These are phyloP conservation scores for Peromyscus polionotus DNA, from an alignment of 2,113 vertebrate species.

Conservation along the genomic window DNA sequence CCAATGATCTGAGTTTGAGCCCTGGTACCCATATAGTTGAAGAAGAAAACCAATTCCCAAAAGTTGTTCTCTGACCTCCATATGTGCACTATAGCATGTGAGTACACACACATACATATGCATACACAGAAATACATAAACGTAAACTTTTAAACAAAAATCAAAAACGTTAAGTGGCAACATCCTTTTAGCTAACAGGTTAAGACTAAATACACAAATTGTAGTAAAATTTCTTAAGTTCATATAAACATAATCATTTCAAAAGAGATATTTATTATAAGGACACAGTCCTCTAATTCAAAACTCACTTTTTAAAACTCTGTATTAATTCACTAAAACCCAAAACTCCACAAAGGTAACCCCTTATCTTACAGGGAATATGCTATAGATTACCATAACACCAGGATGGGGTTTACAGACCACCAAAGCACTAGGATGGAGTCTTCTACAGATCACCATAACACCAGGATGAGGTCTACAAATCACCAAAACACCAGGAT, in stretches of 20 bases:
- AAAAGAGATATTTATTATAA: background rate
- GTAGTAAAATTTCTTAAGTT: slow-evolving; percentile 27
- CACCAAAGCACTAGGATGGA: background rate
- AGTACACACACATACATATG: background rate
- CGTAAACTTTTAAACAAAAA: slow-evolving; percentile 11
- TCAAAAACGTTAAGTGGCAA: background rate
- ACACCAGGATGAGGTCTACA: background rate
- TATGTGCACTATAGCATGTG: background rate
- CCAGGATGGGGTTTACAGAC: background rate
- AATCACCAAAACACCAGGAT: background rate
- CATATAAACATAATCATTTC: slow-evolving; percentile 26
- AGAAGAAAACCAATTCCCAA: background rate
- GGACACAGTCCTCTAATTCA: background rate
- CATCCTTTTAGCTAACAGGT: background rate
- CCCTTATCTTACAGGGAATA: background rate
- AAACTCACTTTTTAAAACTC: slow-evolving; percentile 34
- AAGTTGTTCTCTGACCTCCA: background rate
- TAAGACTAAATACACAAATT: slow-evolving; percentile 20
- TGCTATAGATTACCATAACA: background rate
- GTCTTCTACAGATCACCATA: background rate
- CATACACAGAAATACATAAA: background rate
- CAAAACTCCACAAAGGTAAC: background rate
- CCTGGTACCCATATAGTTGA: background rate
- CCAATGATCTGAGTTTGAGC: background rate
- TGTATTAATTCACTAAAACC: background rate